Base-by-base conservation (phyloP, 2,113 vertebrate genomes). In the Myrmecobius fasciatus region DNA sequence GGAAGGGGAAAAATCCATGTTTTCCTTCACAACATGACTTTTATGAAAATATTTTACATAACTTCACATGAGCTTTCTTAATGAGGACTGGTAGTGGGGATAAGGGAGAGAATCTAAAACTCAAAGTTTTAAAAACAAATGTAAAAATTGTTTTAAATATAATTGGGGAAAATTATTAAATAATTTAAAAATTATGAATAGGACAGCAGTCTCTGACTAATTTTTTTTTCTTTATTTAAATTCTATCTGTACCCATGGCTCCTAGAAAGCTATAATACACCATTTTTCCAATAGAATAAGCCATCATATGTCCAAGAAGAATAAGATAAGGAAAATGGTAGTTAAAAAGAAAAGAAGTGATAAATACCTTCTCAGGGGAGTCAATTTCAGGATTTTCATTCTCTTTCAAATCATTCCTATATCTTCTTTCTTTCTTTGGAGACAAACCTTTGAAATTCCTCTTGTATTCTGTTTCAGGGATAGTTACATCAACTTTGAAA, bases 391-490 rank as follows among this genome's bases (percentile, higher is more conserved):
- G 93, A 92, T 97, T 67, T 95, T 97, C 96, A 25, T 97, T 98
- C 53, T 98, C 97, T 97, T 99, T 99, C 95, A 98, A 95, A 93
- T 88, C 94, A 93, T 52, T 60, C 96, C 97, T 98, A 89, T 98
- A 97, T 94, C 98, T 98, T 1, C 95, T 98, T 89, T 96, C 98
- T 97, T 98, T 98, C 53, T 97, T 95, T 96, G 98, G 97, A 95
- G 98, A 94, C 89, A 98, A 98, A 43, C 94, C 98, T 95, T 98
- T 98, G 91, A 98, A 98, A 97, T 97, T 98, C 96, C 98, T 98
- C 96, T 98, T 98, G 97, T 98, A 96, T 91, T 99, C 98, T 49
- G 97, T 98, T 98, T 99, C 99, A 95, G 97, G 97, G 94, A 96
- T 93, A 96, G 98, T 0, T 91, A 98, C 96, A 94, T 97, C 97